phyloP scores from a whole-genome alignment of 2,888 invertebrate species.

The Orthosia cruda region DNA sequence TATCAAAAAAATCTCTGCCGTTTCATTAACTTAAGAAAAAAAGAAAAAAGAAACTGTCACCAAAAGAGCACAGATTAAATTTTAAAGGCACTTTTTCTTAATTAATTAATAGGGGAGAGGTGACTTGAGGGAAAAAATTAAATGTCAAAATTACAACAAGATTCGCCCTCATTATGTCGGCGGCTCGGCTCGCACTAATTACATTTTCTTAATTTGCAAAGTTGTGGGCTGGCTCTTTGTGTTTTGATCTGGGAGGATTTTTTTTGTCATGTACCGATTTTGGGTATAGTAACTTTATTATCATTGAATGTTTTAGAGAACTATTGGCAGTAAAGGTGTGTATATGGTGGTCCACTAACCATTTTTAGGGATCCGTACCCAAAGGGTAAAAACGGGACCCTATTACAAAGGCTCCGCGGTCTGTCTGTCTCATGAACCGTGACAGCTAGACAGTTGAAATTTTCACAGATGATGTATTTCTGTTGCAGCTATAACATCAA shows the following conservation, averaged over 20 bases:
- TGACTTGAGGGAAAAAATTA: conserved; percentile 88
- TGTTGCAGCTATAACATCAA: too few relatives aligned
- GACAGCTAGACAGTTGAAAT: too few relatives aligned
- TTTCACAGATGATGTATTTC: too few relatives aligned
- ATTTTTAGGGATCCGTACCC: too few relatives aligned
- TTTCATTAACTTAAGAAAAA: conserved; percentile 85
- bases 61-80: conserved; percentile 89
- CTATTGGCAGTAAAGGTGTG: too few relatives aligned
- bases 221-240: conserved; percentile 70
- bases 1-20: conserved; percentile 88
- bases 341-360: too few relatives aligned
- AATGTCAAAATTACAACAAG: conserved; percentile 92
- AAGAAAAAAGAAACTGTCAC: conserved; percentile 83
- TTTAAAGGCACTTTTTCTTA: conserved; percentile 88
- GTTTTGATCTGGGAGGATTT: conserved; percentile 49
- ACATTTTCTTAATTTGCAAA: conserved; percentile 92
- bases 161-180: conserved; percentile 90
- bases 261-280: conserved; percentile 40
- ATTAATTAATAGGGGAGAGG: conserved; percentile 89
- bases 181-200: conserved; percentile 82
- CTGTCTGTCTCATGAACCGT: too few relatives aligned
- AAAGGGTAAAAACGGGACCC: too few relatives aligned
- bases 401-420: too few relatives aligned
- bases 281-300: not conserved
- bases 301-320: too few relatives aligned